Base-by-base conservation (phyloP, 1,140 invertebrate species). In the Pararge aegeria region DNA sequence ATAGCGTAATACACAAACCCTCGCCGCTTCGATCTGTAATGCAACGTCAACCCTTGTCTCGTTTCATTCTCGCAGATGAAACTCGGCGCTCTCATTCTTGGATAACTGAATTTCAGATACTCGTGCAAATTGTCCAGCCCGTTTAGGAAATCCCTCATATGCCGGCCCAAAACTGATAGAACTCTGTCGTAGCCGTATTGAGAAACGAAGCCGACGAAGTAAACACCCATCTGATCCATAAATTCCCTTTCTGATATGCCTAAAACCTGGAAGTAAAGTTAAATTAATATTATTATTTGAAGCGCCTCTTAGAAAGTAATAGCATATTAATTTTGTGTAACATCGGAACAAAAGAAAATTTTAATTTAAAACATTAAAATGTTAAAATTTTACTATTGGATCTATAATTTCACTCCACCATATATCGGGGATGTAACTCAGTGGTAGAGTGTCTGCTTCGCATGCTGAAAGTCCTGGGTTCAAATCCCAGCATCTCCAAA, bases 51-150 rank as follows among this genome's bases (percentile, higher is more conserved):
- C 2, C 98, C 98, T 78, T 96, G 94, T 50, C 95, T 93, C 0
- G 96, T 97, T 87, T 99, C 98, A 76, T 98, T 97, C 85, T 98
- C 97, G 76, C 97, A 98, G 68, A 98, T 98, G 80, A 99, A 99
- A 53, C 97, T 98, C 0, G 98, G 98, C 0, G 98, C 97, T 61
- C 94, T 89, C 90, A 91, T 91, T 71, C 96, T 92, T 0, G 98
- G 97, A 83, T 99, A 99, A 19, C 97, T 98, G 89, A 98, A 98
- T 87, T 97, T 97, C 1, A 99, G 91, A 83, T 99, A 99, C 83
- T 99, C 98, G 83, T 99, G 98, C 21, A 99, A 92, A 91, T 99
- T 99, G 88, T 99, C 98, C 67, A 99, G 89, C 50, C 97, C 97
- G 77, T 98, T 99, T 0, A 99, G 92, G 82, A 99, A 99, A 85